Evolutionary conservation across 2,888 invertebrate genomes (phyloP), one percentile per base, ranked within the genome.

Genomic region (Nomada lathburiana): DNA sequence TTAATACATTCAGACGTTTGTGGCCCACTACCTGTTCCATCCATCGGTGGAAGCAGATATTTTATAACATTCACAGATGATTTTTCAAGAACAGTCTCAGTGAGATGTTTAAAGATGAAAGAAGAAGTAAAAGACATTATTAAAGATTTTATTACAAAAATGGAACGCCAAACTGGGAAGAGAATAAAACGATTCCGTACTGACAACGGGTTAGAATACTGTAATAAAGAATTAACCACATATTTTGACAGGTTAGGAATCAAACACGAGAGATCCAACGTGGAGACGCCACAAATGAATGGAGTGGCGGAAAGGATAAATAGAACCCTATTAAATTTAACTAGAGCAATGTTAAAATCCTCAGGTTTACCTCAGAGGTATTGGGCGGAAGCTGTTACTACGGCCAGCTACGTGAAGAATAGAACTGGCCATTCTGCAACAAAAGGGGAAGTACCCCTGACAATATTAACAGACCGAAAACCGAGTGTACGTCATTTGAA

Each of bases 401-500:
- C 73, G 3, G 29, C 36, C 0, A 29, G 13, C 0, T 65, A 73
- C 7, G n/a, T 73, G 16, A 73, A 59, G 10, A 73, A 65, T 7
- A 57, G 64, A 23, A 2, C 57, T 16, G 11, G 44, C 0, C 65
- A 73, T 7, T 4, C 64, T 10, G 29, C 20, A 0, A 36, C 23
- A 1, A 3, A 44, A 4, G 11, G n/a, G 10, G 13, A 23, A 18
- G 65, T 65, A 4, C 73, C 70, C 10, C 18, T 53, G 9, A n/a
- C 62, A 1, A 9, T 76, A 0, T 63, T 62, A 63, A 23, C 63
- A 11, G 57, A 47, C 18, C 7, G 42, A 2, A 29, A 20, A n/a
- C 76, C 70, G 0, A 64, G 70, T 13, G 55, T 70, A 13, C 53
- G 26, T 0, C 76, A 76, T 44, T n/a, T 76, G 13, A 76, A 55